Percentiles rank a stretch among this genome's conserved stretches.
Evolutionary conservation across 2,797 vertebrate species (phyloP).

Genomic region (Lerista edwardsae): DNA sequence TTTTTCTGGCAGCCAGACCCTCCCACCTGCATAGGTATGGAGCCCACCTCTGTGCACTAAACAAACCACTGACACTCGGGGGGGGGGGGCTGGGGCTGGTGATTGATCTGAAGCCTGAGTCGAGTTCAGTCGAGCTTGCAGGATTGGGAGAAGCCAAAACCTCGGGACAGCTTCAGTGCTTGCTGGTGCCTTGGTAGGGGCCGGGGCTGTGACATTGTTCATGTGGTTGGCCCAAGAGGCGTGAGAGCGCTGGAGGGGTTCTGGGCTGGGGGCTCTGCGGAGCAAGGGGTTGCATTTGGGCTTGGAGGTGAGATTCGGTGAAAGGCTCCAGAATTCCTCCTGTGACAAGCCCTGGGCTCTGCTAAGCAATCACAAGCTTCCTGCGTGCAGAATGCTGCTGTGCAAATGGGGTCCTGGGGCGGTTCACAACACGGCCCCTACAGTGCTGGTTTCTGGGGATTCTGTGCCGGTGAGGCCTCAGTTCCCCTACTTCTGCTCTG

Average conservation of each 20-base stretch:
- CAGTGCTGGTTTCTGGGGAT: neutral
- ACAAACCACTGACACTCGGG: no score
- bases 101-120: no score
- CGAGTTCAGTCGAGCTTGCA: no score
- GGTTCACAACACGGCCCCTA: neutral
- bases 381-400: neutral
- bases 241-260: neutral
- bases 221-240: neutral
- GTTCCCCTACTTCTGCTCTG: neutral
- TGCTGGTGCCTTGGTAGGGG: neutral
- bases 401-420: neutral
- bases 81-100: no score
- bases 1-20: conserved; percentile 99
- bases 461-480: neutral
- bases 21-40: conserved; percentile 88
- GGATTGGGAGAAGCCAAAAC: neutral
- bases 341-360: neutral
- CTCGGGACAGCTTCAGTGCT: neutral
- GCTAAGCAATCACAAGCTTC: neutral
- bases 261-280: neutral
- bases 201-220: neutral
- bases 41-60: no score
- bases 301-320: no score
- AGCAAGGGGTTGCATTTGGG: neutral
- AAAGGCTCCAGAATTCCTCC: no score